Evolutionary conservation across 2,888 invertebrate genomes (phyloP), one percentile per base, ranked within the genome.

Genomic region (Cremastinae sp.): DNA sequence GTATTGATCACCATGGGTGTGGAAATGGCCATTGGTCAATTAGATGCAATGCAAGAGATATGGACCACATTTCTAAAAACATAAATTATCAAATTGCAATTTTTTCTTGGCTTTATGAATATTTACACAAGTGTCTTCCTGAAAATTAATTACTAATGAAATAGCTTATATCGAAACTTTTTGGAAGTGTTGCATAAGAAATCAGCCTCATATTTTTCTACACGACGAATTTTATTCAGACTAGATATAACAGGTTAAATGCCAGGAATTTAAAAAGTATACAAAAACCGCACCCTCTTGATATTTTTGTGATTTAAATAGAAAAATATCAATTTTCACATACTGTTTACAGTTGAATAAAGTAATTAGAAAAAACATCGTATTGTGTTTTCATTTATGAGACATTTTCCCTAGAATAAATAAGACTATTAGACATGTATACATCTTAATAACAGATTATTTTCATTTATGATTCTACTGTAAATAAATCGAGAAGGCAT

Each of bases 141-240:
- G 12, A 36, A 20, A 45, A 61, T 8, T 8, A 36, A 45, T 49
- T 12, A 12, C 38, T 36, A 12, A 7, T 53, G 36, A 49, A 61
- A 45, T 20, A 22, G 38, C 18, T 34, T 12, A 45, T 12, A 36
- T 36, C 8, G 16, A 65, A 9, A n/a, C n/a, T n/a, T 9, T 18
- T 18, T 10, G 20, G 49, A 58, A 58, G 16, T 20, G 20, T 7
- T 14, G 4, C 1, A 22, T 28, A 12, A 18, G 36, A 12, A 53
- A 36, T 12, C 38, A 43, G 41, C 45, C 54, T 10, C 53, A 71
- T 75, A 75, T 75, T 75, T 72, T 75, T 75, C 51, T 64, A 75
- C 34, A 51, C 18, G n/a, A 59, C 58, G 20, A 54, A 54, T 54
- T 12, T 62, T 61, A 68, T 62, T 22, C 49, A 36, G 28, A 69